Base-by-base conservation (phyloP, 2,888 invertebrate species). In the Eurytoma californica region DNA sequence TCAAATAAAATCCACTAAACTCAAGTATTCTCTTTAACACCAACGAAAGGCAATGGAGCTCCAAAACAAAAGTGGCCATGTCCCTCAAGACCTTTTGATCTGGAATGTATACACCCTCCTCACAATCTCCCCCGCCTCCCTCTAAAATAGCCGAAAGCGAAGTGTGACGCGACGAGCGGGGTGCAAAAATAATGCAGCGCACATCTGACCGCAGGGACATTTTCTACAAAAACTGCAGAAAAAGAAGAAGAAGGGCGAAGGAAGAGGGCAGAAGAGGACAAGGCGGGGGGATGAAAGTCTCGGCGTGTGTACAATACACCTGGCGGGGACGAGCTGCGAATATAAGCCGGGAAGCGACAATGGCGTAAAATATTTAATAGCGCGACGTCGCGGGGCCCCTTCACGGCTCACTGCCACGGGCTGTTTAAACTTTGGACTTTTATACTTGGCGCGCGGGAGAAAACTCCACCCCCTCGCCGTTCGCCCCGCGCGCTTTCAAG, bases 381-480 rank as follows among this genome's bases (percentile, higher is more conserved):
- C 72, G 72, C 49, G 67, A 72, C 72, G 53, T 47, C 16, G 39
- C 49, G 61, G 16, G 9, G 66, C 55, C 55, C 53, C 53, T 68
- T 63, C 39, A 49, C 69, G 18, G 67, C 61, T 75, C 75, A 57
- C 73, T 53, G 80, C 80, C 80, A 57, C 66, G 70, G 80, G 80
- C 80, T 80, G 72, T 80, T 80, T 80, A 77, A 77, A 80, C 80
- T 80, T 77, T 51, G 69, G 72, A 77, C 70, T 66, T 79, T 75
- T 75, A 75, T 75, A 68, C 63, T 68, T 16, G 53, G 4, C 61
- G 53, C 47, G 24, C 24, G 30, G 16, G 30, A 39, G 39, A 65
- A 67, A 72, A 57, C 51, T 76, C 72, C 67, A 39, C 65, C 61
- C 53, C 66, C 58, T 16, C 67, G 28, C 39, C 60, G 3, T 55